Percentiles rank a stretch among this genome's conserved stretches.
Evolutionary conservation across 2,888 invertebrate genomes (phyloP).

Genomic region (Heliothis peltigera): DNA sequence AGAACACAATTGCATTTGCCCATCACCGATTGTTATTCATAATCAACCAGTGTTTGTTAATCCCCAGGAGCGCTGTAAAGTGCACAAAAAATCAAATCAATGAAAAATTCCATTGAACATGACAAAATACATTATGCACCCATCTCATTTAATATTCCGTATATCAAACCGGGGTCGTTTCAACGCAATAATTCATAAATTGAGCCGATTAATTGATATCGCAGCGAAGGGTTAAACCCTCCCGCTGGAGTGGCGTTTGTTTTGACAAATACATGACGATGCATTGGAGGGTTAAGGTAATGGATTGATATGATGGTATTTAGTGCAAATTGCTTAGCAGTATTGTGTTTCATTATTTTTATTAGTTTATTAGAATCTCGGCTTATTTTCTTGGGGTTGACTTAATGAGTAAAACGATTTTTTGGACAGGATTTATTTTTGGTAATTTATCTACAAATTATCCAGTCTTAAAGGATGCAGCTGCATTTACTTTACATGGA

Average conservation of each 20-base stretch:
- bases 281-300: constrained; percentile 64
- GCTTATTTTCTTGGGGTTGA: too few species aligned
- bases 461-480: too few species aligned
- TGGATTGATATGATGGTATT: constrained; percentile 62
- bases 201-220: constrained; percentile 87
- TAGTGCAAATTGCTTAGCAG: constrained; percentile 37
- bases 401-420: too few species aligned
- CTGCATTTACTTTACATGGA: too few species aligned
- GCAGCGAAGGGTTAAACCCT: constrained; percentile 82
- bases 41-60: constrained; percentile 5
- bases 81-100: constrained; percentile 46
- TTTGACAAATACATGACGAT: constrained; percentile 81
- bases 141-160: constrained; percentile 81
- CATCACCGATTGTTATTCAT: not conserved
- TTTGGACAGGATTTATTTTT: too few species aligned
- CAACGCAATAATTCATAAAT: constrained; percentile 87
- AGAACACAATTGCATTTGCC: not conserved
- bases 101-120: constrained; percentile 58
- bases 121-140: constrained; percentile 69
- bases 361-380: too few species aligned
- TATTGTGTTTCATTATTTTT: not conserved
- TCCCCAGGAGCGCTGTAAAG: constrained; percentile 35
- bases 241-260: constrained; percentile 72
- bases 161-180: constrained; percentile 74
- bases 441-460: too few species aligned